Evolutionary conservation across 1,140 invertebrate genomes (phyloP).

Genomic region (Macrobrachium nipponense): DNA sequence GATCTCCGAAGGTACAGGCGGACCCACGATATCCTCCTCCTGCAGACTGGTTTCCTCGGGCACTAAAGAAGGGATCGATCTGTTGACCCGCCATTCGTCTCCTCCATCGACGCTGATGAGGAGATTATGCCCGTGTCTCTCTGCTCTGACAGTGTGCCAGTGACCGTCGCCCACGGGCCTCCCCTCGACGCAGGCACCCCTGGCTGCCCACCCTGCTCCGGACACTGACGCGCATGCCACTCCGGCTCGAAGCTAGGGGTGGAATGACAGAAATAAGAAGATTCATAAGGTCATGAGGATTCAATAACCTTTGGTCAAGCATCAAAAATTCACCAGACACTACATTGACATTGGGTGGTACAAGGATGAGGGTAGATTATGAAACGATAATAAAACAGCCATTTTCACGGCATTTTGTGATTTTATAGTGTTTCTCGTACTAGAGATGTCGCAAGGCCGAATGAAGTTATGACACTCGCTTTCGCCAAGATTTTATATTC

Average conservation of each 20-base stretch:
- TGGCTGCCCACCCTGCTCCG: constrained; percentile 4
- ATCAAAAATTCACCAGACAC: not conserved
- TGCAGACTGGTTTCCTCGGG: not conserved
- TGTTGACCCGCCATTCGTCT: constrained; percentile 21
- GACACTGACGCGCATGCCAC: constrained; percentile 32
- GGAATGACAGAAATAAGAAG: not conserved
- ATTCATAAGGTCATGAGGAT: constrained; percentile 4
- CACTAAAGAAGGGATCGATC: not conserved
- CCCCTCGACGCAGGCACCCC: not conserved
- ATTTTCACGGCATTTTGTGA: too few relatives aligned
- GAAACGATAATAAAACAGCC: not conserved
- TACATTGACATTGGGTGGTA: not conserved
- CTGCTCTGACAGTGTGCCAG: constrained; percentile 20
- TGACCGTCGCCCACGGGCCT: constrained; percentile 4
- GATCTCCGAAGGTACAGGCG: not conserved
- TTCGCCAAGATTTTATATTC: not conserved
- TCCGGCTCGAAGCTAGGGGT: constrained; percentile 2
- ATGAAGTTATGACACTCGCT: too few relatives aligned
- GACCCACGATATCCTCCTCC: not conserved
- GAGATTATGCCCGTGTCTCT: constrained; percentile 27
- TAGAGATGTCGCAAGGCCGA: too few relatives aligned
- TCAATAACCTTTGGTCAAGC: too few relatives aligned
- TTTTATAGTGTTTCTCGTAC: too few relatives aligned
- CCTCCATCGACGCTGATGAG: constrained; percentile 23
- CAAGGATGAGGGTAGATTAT: not conserved